Conservation (phyloP, 2,797 vertebrate species). For the Tenualosa thibaudeaui region DNA sequence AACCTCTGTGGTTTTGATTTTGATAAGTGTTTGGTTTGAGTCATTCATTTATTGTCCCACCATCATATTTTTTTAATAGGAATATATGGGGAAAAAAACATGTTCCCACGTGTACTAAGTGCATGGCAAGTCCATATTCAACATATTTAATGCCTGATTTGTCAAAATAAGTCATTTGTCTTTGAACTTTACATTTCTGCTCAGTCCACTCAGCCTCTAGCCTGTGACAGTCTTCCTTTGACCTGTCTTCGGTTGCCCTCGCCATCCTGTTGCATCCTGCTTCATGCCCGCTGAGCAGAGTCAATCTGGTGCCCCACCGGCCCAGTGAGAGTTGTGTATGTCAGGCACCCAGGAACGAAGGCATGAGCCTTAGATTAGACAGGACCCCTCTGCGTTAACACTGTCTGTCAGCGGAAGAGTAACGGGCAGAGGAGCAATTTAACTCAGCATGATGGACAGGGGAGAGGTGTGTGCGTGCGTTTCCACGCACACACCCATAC, state of each 20-base stretch:
- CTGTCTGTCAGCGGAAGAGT: background rate
- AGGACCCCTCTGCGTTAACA: background rate
- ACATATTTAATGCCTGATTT: background rate
- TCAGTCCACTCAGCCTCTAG: background rate
- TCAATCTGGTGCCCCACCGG: background rate
- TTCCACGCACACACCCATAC: background rate
- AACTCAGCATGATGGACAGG: background rate
- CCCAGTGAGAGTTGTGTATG: background rate
- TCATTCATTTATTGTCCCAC: background rate
- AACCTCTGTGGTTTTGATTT: slow-evolving; percentile 18
- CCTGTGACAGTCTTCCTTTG: background rate
- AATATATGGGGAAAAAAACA: background rate
- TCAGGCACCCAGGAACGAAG: background rate
- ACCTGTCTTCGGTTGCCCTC: background rate
- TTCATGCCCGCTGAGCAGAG: background rate
- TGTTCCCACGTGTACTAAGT: no score
- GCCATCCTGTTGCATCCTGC: background rate
- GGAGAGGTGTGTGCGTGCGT: background rate
- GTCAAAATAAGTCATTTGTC: background rate
- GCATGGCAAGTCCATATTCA: background rate
- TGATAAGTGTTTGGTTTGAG: background rate
- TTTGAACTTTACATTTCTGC: background rate
- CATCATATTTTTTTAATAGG: slow-evolving; percentile 20
- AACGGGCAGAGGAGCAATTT: background rate
- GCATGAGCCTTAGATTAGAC: background rate